phyloP scores from a whole-genome alignment of 2,888 invertebrate species.

The Leptothorax acervorum region DNA sequence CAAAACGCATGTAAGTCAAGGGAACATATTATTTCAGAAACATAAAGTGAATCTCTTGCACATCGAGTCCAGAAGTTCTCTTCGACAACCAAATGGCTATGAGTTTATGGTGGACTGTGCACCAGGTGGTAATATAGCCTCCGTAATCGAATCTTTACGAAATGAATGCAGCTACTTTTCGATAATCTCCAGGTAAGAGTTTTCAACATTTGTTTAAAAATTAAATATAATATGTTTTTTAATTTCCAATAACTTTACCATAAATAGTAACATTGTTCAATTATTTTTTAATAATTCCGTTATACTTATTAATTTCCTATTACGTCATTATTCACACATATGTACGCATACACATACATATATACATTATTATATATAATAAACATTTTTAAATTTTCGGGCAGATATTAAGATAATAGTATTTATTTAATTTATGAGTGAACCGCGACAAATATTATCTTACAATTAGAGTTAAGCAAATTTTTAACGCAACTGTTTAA shows the following conservation, averaged over 20 bases:
- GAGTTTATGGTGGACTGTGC: constrained; percentile 98
- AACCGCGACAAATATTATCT: no score
- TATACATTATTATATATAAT: no score
- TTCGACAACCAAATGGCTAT: constrained; percentile 91
- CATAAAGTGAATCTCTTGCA: constrained; percentile 93
- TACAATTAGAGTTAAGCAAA: no score
- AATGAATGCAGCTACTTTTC: constrained; percentile 92
- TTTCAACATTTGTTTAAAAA: not conserved
- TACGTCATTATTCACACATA: no score
- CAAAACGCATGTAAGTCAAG: not conserved
- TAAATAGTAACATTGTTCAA: not conserved
- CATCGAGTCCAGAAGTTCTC: constrained; percentile 97
- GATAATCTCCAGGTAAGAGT: constrained; percentile 90
- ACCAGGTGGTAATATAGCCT: constrained; percentile 91
- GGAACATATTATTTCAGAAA: constrained; percentile 77
- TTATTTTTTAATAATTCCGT: not conserved
- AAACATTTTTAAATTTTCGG: no score
- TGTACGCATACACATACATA: no score
- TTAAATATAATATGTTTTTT: not conserved
- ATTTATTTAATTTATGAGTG: no score
- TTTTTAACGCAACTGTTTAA: no score
- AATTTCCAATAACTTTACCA: not conserved
- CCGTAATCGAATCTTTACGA: constrained; percentile 91
- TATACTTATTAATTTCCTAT: not conserved
- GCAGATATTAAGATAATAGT: no score